These are phyloP conservation scores for Acutogordius australiensis DNA, from an alignment of 2,888 invertebrate genomes.

Conservation along the genomic window DNA sequence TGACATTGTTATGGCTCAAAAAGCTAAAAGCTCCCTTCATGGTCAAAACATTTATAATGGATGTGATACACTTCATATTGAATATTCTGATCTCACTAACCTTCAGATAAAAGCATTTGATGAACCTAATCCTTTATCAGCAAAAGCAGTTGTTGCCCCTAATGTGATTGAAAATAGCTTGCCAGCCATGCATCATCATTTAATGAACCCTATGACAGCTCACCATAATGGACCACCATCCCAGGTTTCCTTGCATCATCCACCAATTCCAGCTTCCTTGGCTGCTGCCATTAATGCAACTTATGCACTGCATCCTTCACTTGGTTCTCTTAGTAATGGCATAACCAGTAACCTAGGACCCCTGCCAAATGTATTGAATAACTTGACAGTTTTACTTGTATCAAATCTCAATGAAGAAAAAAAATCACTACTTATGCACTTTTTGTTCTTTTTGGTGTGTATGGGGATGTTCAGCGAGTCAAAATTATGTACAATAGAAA, in stretches of 20 bases:
- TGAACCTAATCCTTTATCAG: not conserved
- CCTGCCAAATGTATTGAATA: constrained; percentile 6
- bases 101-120: constrained; percentile 4
- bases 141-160: too few relatives aligned
- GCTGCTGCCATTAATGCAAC: not conserved
- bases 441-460: constrained; percentile 99
- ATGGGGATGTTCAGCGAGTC: constrained; percentile 97
- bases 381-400: constrained; percentile 11
- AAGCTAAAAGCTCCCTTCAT: constrained; percentile 78
- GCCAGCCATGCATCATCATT: not conserved
- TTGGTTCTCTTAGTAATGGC: constrained; percentile 15
- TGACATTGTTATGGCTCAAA: constrained; percentile 77
- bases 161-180: too few relatives aligned
- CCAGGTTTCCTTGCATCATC: too few relatives aligned
- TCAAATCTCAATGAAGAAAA: constrained; percentile 38
- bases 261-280: not conserved
- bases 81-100: constrained; percentile 66
- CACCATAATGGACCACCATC: not conserved
- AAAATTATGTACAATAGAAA: constrained; percentile 99
- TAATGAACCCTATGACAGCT: not conserved
- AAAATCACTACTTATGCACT: constrained; percentile 99
- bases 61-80: constrained; percentile 91
- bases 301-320: constrained; percentile 14
- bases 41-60: constrained; percentile 88
- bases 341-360: not conserved